phyloP scores from a whole-genome alignment of 2,888 invertebrate genomes.

The Campaea margaritaria region DNA sequence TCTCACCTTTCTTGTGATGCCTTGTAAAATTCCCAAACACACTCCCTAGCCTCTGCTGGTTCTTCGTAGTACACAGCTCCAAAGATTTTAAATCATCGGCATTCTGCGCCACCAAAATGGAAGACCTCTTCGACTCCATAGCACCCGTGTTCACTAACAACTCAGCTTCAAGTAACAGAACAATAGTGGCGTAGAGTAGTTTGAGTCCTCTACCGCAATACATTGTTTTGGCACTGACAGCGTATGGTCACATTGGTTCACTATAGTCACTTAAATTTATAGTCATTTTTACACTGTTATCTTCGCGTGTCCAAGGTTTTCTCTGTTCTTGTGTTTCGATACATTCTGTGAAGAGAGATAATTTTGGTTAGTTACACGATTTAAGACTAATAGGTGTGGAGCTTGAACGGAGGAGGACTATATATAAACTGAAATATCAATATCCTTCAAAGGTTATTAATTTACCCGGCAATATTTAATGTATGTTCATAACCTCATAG shows the following conservation, averaged over 20 bases:
- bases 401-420: background rate
- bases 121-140: conserved; percentile 79
- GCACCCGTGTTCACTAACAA: conserved; percentile 75
- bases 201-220: conserved; percentile 80
- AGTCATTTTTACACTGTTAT: conserved; percentile 76
- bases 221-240: conserved; percentile 81
- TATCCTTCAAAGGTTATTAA: too few species aligned
- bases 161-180: conserved; percentile 76
- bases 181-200: conserved; percentile 77
- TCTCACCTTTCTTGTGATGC: conserved; percentile 78
- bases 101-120: conserved; percentile 72
- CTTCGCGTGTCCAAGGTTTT: conserved; percentile 47
- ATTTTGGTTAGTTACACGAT: conserved; percentile 1
- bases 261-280: conserved; percentile 75
- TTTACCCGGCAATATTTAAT: too few species aligned
- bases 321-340: conserved; percentile 23
- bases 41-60: conserved; percentile 77
- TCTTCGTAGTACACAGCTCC: conserved; percentile 74
- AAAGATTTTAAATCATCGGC: conserved; percentile 75
- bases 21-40: conserved; percentile 81
- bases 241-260: conserved; percentile 72
- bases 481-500: too few species aligned
- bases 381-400: background rate
- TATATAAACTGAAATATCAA: too few species aligned
- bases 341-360: conserved; percentile 69